Base-by-base conservation (phyloP, 2,888 invertebrate genomes). In the Biston stratarius region DNA sequence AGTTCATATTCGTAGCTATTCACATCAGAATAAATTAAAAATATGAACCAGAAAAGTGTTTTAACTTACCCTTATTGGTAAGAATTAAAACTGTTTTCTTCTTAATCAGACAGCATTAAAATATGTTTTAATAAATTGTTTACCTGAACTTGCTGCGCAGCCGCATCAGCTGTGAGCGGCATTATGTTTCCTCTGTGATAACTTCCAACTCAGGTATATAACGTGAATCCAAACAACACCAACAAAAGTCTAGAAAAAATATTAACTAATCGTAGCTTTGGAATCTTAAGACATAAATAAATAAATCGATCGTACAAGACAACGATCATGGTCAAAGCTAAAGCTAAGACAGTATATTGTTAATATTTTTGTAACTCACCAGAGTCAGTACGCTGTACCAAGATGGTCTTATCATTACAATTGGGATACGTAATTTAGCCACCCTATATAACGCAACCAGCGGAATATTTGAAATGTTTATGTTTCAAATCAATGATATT, bases 131-230 rank as follows among this genome's bases (percentile, higher is more conserved):
- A 24, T 24, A 24, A 24, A 24, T 24, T 3, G n/a, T 10, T 64
- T 73, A 92, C 94, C 85, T 94, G 94, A 70, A 96, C 96, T 90
- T 96, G 96, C 76, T 96, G 96, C 1, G 97, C 96, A 58, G 97
- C 96, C 49, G 96, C 95, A 88, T 97, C 97, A 75, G 96, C 96
- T 59, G 97, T 96, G 74, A 97, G 95, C 12, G 97, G 96, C 97
- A 97, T 97, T 78, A 73, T 91, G 74, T n/a, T 92, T 88, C 81
- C 90, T 85, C 74, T 88, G 84, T 64, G 95, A 94, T 74, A 95
- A 88, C 74, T 82, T 94, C 87, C 92, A 90, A 77, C 88, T 91
- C 68, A 95, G 78, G 76, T 89, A 89, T 49, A 95, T 80, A 33
- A 94, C 91, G 83, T 95, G 94, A 58, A 89, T 86, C 95, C 95